phyloP scores from a whole-genome alignment of 37 sponge, comb jelly and placozoan species.

The Ephydatia muelleri region DNA sequence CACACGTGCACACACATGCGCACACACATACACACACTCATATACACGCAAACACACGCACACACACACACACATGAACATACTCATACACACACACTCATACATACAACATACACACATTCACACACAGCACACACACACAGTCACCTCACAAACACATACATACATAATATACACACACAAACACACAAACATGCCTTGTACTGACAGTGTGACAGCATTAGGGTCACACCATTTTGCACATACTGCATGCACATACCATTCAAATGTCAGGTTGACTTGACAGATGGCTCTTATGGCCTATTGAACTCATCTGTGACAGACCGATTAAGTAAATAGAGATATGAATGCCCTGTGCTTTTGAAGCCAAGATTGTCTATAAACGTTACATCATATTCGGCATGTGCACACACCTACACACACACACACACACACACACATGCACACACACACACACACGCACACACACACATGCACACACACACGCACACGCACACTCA shows the following conservation, averaged over 20 bases:
- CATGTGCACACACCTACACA: conserved; percentile 22
- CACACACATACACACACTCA: conserved; percentile 41
- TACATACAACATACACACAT: no score
- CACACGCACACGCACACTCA: conserved; percentile 18
- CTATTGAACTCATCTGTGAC: no score
- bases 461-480: conserved; percentile 32
- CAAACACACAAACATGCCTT: conserved; percentile 33
- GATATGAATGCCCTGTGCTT: no score
- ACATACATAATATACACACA: conserved; percentile 38
- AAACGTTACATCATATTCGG: neutral
- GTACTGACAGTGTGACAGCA: no score
- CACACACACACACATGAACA: no score
- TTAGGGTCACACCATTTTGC: no score
- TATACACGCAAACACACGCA: conserved; percentile 14
- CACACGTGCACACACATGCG: conserved; percentile 49
- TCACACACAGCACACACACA: conserved; percentile 26
- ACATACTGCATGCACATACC: no score
- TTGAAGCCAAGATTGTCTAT: no score
- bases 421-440: conserved; percentile 46
- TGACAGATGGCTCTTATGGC: no score
- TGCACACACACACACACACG: conserved; percentile 41
- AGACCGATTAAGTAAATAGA: no score
- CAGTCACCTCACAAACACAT: conserved; percentile 44
- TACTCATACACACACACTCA: no score
- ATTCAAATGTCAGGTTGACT: no score